phyloP scores from a whole-genome alignment of 2,888 invertebrate species.

The Idaea aversata region DNA sequence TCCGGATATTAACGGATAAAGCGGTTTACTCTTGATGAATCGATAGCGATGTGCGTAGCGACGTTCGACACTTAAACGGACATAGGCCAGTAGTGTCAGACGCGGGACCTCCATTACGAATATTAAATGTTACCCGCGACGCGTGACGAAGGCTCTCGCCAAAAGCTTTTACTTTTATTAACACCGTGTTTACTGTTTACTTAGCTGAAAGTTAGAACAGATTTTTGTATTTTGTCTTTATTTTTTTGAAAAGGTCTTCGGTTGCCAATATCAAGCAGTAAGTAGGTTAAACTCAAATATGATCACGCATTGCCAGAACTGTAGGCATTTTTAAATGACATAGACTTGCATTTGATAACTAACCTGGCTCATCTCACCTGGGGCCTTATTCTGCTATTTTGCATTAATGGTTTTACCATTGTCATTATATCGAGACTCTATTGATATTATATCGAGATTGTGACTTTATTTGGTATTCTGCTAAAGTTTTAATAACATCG shows the following conservation, averaged over 20 bases:
- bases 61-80: neutral
- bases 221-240: neutral
- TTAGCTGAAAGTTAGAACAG: neutral
- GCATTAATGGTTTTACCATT: too few relatives aligned
- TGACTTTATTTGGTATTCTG: too few relatives aligned
- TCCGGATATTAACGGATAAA: slow-evolving; percentile 1
- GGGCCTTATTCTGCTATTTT: too few relatives aligned
- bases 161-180: neutral
- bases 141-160: neutral
- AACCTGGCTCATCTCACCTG: too few relatives aligned
- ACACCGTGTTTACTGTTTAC: neutral
- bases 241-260: neutral
- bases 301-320: too few relatives aligned
- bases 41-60: neutral
- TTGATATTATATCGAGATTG: too few relatives aligned
- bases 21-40: neutral
- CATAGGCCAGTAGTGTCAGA: neutral
- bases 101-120: neutral
- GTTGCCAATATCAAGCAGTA: too few relatives aligned
- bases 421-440: too few relatives aligned
- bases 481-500: too few relatives aligned
- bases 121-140: neutral
- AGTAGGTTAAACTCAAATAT: too few relatives aligned
- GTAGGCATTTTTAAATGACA: too few relatives aligned
- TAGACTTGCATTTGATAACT: too few relatives aligned